Percentiles rank a stretch among this genome's conserved stretches.
Conservation (phyloP, 2,888 invertebrate genomes). For the Limnephilus lunatus region DNA sequence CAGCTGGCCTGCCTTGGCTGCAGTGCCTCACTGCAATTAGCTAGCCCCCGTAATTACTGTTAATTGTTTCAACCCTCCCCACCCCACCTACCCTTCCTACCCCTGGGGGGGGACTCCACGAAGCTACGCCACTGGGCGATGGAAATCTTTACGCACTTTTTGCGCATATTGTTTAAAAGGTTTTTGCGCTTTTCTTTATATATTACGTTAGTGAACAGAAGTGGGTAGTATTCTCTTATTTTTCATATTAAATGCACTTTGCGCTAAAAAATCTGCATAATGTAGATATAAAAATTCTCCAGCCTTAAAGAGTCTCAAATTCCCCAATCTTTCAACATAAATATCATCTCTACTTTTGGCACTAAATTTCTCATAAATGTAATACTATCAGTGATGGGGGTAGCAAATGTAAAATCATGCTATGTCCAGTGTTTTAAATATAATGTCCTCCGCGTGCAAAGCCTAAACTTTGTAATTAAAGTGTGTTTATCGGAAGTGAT, state of each 20-base stretch:
- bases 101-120: background rate
- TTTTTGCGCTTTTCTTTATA: background rate
- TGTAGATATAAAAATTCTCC: no score
- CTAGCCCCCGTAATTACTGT: conserved; percentile 62
- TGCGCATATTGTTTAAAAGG: background rate
- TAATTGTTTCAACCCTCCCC: conserved; percentile 61
- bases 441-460: no score
- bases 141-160: conserved; percentile 45
- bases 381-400: no score
- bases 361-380: no score
- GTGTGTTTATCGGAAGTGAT: no score
- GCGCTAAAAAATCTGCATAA: no score
- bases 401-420: no score
- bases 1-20: conserved; percentile 46
- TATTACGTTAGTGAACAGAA: background rate
- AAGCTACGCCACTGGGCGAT: conserved; percentile 8
- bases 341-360: no score
- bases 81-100: conserved; percentile 8
- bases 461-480: no score
- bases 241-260: background rate
- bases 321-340: no score
- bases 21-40: conserved; percentile 60
- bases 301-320: no score
- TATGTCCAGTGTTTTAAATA: no score
- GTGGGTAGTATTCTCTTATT: background rate